Evolutionary conservation across 2,888 invertebrate species (phyloP), one percentile per base, ranked within the genome.

Genomic region (Piscicola geometra): DNA sequence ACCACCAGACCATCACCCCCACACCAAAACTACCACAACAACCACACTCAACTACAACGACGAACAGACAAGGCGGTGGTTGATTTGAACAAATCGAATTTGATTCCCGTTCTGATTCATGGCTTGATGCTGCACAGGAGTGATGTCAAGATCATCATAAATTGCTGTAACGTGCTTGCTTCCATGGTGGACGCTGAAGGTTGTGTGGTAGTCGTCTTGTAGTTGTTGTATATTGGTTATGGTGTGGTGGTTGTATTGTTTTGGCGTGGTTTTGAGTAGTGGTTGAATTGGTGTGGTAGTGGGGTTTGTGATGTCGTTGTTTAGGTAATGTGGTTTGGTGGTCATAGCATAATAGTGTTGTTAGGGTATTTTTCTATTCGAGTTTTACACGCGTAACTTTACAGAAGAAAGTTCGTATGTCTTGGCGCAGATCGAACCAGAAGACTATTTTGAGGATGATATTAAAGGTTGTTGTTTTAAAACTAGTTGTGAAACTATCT

Each of bases 161-260:
- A 73, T 25, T 33, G 56, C 41, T 73, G 73, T 52, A 73, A 64
- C n/a, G 64, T 56, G n/a, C 25, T 73, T 35, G 32, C 33, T 15
- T 73, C 73, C 21, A 73, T 73, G 73, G 60, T 52, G 18, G 73
- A 73, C 25, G 73, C 73, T 9, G 73, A 73, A 73, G 73, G 73
- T 73, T 41, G 41, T 41, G 15, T 41, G 41, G 41, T 41, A 9
- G 41, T 41, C 5, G 5, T 5, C 9, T 41, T 41, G 41, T 41
- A 41, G n/a, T 41, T 5, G 41, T 41, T 41, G 41, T 41, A 41
- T 41, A 15, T 5, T 41, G 41, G 41, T n/a, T n/a, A 41, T 41
- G 41, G 41, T 41, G 5, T 41, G 5, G 15, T 41, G 41, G 41
- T 41, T 41, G 41, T 41, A 41, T 41, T 5, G 41, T 41, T n/a